Evolutionary conservation across 2,113 vertebrate species (phyloP), one percentile per base, ranked within the genome.

Genomic region (Tor tambroides): DNA sequence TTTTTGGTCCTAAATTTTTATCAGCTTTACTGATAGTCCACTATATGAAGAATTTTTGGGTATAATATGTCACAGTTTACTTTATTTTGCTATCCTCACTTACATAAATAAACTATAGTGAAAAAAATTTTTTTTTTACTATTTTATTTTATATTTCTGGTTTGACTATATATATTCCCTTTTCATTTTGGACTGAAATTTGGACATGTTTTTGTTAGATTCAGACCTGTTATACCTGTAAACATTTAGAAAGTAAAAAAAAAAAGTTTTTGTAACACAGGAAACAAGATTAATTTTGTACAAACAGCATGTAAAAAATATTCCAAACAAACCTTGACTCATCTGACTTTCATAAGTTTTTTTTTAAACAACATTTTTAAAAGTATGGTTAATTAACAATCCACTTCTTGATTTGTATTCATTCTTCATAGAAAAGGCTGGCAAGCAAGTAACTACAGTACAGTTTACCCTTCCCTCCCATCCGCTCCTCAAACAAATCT

Each of bases 401-500:
- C 23, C 26, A 49, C 6, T 43, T 82, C 46, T 8, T 10, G 21
- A 11, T 59, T 79, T 71, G 15, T 75, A 35, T 72, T 79, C 5
- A 56, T n/a, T 41, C 35, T 63, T 61, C 12, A 63, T 54, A 10
- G 21, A 49, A 67, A 41, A 77, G 8, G 8, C 41, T 41, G 26
- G 6, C n/a, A 30, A 67, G 56, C n/a, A 71, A 41, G 38, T 35
- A 23, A 10, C 61, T 35, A 51, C 14, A 59, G 46, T 26, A 54
- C 51, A 67, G 49, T 72, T 15, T 71, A 41, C 23, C 32, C 75
- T 83, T 30, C 28, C 51, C 21, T 63, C 26, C 5, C 19, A 32
- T 69, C 67, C 72, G 4, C 28, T 71, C 30, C 71, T 77, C 86
- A 61, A 43, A 83, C 77, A 82, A 78, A 82, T 81, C 69, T 78